phyloP scores from a whole-genome alignment of 2,888 invertebrate species.

The Fabriciana adippe region DNA sequence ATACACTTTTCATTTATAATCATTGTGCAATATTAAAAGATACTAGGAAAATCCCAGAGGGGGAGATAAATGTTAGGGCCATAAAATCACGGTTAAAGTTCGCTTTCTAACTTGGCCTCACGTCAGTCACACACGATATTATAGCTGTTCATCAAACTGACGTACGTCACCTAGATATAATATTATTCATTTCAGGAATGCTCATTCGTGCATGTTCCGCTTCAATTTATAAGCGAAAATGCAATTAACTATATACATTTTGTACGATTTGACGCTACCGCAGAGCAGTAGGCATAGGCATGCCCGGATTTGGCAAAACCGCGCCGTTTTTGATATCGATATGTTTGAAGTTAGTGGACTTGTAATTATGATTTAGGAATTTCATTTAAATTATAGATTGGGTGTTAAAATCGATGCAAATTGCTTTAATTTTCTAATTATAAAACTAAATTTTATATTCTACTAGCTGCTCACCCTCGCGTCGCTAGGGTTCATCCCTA shows the following conservation, averaged over 20 bases:
- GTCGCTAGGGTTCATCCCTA: too few species aligned
- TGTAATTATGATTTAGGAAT: neutral
- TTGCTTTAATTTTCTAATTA: too few species aligned
- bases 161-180: slow-evolving; percentile 1
- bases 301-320: neutral
- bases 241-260: slow-evolving; percentile 64
- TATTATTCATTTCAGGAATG: neutral
- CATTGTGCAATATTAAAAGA: too few species aligned
- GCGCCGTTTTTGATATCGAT: slow-evolving; percentile 6
- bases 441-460: too few species aligned
- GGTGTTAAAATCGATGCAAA: too few species aligned
- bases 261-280: slow-evolving; percentile 40
- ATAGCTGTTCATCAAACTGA: slow-evolving; percentile 2
- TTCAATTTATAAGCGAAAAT: slow-evolving; percentile 63
- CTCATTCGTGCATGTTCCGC: slow-evolving; percentile 34
- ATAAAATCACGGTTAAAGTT: too few species aligned
- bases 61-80: too few species aligned
- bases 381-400: neutral
- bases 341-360: neutral
- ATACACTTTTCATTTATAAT: too few species aligned
- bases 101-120: too few species aligned
- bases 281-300: slow-evolving; percentile 2
- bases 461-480: too few species aligned
- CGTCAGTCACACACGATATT: neutral
- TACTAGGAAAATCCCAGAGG: too few species aligned